Conservation (phyloP, 2,888 invertebrate genomes). For the Yponomeuta cagnagella region DNA sequence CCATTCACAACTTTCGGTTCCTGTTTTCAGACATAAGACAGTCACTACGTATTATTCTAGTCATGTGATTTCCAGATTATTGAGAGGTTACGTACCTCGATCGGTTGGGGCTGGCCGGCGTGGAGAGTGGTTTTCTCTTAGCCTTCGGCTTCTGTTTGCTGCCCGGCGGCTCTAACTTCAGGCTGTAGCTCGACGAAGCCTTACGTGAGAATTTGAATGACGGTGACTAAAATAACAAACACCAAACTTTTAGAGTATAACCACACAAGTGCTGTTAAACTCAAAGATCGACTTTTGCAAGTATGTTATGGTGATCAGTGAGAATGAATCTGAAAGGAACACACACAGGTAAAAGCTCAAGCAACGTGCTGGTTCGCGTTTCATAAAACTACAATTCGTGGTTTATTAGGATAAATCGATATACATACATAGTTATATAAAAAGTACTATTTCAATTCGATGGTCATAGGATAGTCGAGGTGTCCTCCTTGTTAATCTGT, state of each 20-base stretch:
- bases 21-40: too few species aligned
- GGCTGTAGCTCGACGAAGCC: conserved; percentile 96
- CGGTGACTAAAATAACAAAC: conserved; percentile 86
- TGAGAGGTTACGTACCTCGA: conserved; percentile 56
- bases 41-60: too few species aligned
- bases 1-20: too few species aligned
- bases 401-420: too few species aligned
- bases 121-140: conserved; percentile 93
- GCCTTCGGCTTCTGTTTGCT: conserved; percentile 91
- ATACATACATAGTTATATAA: too few species aligned
- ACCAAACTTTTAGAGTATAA: neutral
- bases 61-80: too few species aligned
- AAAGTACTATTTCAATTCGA: too few species aligned
- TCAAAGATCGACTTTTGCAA: neutral
- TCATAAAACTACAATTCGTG: too few species aligned
- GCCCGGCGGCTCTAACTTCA: conserved; percentile 93
- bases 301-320: neutral
- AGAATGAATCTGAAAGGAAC: neutral
- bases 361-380: too few species aligned
- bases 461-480: too few species aligned
- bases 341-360: neutral
- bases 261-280: neutral
- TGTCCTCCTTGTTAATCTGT: too few species aligned
- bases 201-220: conserved; percentile 98
- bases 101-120: conserved; percentile 93